Percentiles rank a stretch among this genome's conserved stretches.
Conservation (phyloP, 1,140 invertebrate genomes). For the Globodera rostochiensis region DNA sequence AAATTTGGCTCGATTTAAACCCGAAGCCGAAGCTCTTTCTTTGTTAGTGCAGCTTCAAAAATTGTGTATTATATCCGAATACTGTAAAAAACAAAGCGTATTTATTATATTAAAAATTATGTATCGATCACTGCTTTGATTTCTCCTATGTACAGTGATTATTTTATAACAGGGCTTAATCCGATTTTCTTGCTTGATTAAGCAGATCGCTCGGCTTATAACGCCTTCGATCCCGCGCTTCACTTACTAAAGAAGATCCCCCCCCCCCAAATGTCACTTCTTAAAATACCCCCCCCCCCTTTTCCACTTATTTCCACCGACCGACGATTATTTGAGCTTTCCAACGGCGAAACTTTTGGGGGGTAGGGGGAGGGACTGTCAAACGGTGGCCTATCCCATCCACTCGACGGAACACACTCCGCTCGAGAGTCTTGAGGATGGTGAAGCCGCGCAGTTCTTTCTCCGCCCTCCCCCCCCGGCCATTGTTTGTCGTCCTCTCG, state of each 20-base stretch:
- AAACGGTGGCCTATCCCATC: slow-evolving; percentile 1
- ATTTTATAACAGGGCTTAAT: background rate
- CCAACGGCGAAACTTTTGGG: background rate
- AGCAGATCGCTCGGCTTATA: background rate
- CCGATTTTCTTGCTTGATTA: background rate
- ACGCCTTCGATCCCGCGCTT: background rate
- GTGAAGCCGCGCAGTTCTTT: background rate
- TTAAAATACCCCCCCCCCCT: background rate
- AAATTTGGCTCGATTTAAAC: background rate
- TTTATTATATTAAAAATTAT: too few species aligned
- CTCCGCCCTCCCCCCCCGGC: background rate
- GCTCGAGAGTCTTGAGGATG: background rate
- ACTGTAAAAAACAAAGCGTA: too few species aligned
- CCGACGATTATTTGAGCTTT: background rate
- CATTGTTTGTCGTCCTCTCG: background rate
- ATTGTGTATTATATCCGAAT: too few species aligned
- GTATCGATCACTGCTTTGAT: too few species aligned
- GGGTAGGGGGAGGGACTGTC: background rate
- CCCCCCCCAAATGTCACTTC: background rate
- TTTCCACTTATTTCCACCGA: background rate
- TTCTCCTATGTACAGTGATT: too few species aligned
- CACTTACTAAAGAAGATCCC: background rate
- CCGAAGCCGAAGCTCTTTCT: too few species aligned
- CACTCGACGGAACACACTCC: background rate
- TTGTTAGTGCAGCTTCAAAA: too few species aligned